Evolutionary conservation across 2,888 invertebrate species (phyloP).

Genomic region (Dicranocentrus wangi): DNA sequence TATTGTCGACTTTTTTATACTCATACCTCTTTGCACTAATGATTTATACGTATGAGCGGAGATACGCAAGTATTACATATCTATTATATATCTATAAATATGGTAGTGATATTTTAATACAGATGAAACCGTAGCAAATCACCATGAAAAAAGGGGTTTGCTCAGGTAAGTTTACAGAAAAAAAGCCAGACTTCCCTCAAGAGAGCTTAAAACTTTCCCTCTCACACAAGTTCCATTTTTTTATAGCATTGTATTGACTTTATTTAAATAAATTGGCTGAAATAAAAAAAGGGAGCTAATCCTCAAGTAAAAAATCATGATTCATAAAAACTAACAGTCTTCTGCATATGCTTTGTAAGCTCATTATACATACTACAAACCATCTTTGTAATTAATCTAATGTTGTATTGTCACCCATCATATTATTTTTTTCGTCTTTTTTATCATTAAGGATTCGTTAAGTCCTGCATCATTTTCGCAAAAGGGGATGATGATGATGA

Average conservation of each 20-base stretch:
- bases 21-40: neutral
- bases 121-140: constrained; percentile 47
- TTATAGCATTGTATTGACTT: constrained; percentile 8
- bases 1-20: constrained; percentile 24
- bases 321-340: neutral
- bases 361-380: neutral
- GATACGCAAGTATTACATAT: too few species aligned
- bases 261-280: constrained; percentile 7
- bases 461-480: neutral
- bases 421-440: neutral
- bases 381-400: neutral
- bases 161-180: constrained; percentile 29
- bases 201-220: constrained; percentile 35
- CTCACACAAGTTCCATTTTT: constrained; percentile 5
- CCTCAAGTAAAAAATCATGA: neutral
- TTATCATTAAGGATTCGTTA: neutral
- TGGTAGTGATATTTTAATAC: neutral
- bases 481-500: neutral
- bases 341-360: neutral
- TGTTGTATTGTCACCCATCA: neutral
- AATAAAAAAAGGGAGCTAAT: neutral
- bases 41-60: neutral
- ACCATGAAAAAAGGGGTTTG: constrained; percentile 36
- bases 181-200: constrained; percentile 3
- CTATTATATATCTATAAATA: constrained; percentile 18